Evolutionary conservation across 2,888 invertebrate genomes (phyloP).

Genomic region (Melikaiella ostensackeni): DNA sequence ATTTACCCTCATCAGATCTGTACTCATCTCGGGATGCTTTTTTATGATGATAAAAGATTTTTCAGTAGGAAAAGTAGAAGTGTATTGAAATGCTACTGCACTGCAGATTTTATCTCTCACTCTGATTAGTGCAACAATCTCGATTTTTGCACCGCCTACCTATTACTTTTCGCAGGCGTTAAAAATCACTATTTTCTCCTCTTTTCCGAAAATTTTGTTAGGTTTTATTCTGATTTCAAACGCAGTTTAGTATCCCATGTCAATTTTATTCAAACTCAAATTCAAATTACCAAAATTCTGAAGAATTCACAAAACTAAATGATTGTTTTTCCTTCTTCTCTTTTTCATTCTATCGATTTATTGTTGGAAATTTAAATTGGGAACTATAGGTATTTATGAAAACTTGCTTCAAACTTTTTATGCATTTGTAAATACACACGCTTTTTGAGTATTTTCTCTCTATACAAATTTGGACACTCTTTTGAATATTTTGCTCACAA

Average conservation of each 20-base stretch:
- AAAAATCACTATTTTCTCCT: conserved; percentile 14
- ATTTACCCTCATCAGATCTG: neutral
- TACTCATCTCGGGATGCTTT: neutral
- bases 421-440: conserved; percentile 1
- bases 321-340: neutral
- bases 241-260: neutral
- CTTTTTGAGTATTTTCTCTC: neutral
- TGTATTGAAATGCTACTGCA: conserved; percentile 26
- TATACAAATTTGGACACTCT: neutral
- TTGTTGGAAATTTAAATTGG: neutral
- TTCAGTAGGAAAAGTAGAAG: conserved; percentile 11
- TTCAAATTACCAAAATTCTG: neutral
- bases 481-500: neutral
- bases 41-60: conserved; percentile 5
- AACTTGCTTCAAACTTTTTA: conserved; percentile 22
- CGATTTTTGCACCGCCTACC: conserved; percentile 10
- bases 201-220: neutral
- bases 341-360: neutral
- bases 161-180: conserved; percentile 8
- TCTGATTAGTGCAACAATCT: neutral
- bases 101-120: conserved; percentile 15
- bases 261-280: neutral
- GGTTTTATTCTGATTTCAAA: neutral
- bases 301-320: neutral
- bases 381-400: neutral